Base-by-base conservation (phyloP, 2,888 invertebrate species). In the Ectemnius continuus region DNA sequence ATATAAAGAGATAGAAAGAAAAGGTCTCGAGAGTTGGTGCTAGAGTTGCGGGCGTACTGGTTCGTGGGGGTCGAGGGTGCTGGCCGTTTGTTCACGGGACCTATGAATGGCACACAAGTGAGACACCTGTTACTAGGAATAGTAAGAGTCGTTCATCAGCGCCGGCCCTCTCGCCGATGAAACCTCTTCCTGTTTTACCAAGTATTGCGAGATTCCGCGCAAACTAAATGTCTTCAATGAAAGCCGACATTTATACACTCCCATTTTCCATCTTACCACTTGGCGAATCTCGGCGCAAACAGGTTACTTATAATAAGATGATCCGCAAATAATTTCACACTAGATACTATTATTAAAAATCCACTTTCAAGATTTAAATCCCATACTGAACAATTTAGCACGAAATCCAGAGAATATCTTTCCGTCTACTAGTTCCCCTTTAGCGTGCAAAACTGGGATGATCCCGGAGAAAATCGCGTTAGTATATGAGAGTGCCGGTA, bases 71-170 rank as follows among this genome's bases (percentile, higher is more conserved):
- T 56, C 28, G 75, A 61, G 71, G 78, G 67, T 75, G 80, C 62
- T 36, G 36, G 36, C 62, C 56, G 67, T 72, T 75, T 75, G 82
- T 78, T 82, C 83, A 75, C 80, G 73, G 78, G 64, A 18, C 5
- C 67, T 74, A 69, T 46, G 70, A 70, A 78, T 52, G 58, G 52
- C 65, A 14, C 52, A 16, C 52, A 52, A 70, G 70, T 73, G 76
- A 69, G 78, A 83, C 83, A 82, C 82, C 82, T 83, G 83, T 82
- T 82, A 80, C 80, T 68, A 67, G 18, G 60, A 48, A 64, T 69
- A 8, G 47, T 46, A 20, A 70, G 65, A 61, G 66, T 68, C 57
- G 47, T 26, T 60, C 52, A 57, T 59, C 48, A 61, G 60, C 62
- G 64, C 56, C 11, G 52, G 64, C 48, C 61, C 62, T 63, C 28